phyloP scores from a whole-genome alignment of 1,140 invertebrate species.

The Maniola jurtina region DNA sequence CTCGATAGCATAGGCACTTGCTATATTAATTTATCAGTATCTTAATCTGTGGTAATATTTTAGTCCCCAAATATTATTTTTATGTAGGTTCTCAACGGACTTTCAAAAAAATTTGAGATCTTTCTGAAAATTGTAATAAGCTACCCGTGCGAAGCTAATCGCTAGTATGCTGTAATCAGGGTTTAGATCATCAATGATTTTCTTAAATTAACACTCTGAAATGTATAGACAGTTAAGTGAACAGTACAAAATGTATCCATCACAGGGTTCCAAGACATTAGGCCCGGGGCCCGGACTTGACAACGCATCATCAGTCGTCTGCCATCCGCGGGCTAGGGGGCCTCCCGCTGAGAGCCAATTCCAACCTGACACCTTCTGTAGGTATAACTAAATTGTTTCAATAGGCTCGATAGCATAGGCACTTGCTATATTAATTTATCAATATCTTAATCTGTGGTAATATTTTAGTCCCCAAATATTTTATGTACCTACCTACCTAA shows the following conservation, averaged over 20 bases:
- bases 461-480: no score
- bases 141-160: no score
- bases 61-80: no score
- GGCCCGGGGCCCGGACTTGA: neutral
- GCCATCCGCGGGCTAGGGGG: neutral
- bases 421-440: neutral
- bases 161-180: no score
- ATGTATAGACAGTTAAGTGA: neutral
- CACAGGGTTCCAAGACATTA: neutral
- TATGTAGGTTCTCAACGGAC: no score
- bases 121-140: no score
- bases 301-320: neutral
- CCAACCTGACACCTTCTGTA: conserved; percentile 3
- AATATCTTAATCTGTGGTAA: no score
- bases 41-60: no score
- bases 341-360: neutral
- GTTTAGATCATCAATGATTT: no score
- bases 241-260: conserved; percentile 3
- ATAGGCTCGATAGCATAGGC: neutral
- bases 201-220: neutral
- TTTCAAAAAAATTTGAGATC: no score
- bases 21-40: neutral
- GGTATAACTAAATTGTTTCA: neutral
- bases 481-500: no score
- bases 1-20: neutral